Evolutionary conservation across 2,113 vertebrate genomes (phyloP).

Genomic region (Meleagris gallopavo): DNA sequence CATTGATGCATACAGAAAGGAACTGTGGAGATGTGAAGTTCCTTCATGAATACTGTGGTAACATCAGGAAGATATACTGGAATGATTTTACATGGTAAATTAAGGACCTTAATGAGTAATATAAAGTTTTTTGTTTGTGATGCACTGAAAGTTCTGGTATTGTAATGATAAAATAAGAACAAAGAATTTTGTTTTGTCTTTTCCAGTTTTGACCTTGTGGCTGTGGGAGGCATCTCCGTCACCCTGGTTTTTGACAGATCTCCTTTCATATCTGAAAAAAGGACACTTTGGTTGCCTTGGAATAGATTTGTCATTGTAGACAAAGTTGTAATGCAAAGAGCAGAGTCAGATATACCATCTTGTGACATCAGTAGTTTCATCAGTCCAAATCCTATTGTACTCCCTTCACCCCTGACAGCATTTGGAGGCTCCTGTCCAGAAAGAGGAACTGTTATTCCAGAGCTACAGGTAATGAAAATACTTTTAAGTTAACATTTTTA

Average conservation of each 20-base stretch:
- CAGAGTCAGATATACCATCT: conserved; percentile 74
- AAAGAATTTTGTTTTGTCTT: conserved; percentile 45
- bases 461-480: conserved; percentile 86
- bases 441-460: conserved; percentile 91
- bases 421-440: conserved; percentile 92
- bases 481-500: background rate
- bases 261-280: conserved; percentile 91
- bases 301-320: conserved; percentile 95
- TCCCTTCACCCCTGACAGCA: conserved; percentile 92
- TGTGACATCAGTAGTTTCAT: conserved; percentile 90
- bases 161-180: background rate
- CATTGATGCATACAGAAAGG: background rate
- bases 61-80: background rate
- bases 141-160: background rate
- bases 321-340: conserved; percentile 92
- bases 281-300: conserved; percentile 95
- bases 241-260: conserved; percentile 94
- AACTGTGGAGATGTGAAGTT: background rate
- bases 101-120: background rate
- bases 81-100: background rate
- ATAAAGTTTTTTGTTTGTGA: background rate
- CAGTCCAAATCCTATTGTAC: conserved; percentile 92
- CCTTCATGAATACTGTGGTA: background rate
- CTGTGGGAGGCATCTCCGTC: conserved; percentile 91
- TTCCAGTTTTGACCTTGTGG: conserved; percentile 95